Percentiles rank a stretch among this genome's conserved stretches.
phyloP scores from a whole-genome alignment of 2,888 invertebrate genomes.

The Mythimna pallens region DNA sequence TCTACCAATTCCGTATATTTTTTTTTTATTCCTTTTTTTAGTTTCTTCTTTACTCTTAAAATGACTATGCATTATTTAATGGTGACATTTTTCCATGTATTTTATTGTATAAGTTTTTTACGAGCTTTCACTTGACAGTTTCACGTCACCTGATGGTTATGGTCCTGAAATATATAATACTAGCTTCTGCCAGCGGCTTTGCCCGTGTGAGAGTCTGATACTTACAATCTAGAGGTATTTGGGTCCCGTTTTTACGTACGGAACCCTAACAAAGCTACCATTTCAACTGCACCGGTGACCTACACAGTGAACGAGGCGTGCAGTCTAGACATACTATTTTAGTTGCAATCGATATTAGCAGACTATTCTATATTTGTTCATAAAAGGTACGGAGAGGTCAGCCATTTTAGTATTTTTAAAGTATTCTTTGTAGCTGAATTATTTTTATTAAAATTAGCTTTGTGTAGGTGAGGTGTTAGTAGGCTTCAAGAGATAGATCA shows the following conservation, averaged over 20 bases:
- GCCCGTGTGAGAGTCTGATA: no score
- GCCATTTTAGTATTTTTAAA: neutral
- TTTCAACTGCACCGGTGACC: constrained; percentile 35
- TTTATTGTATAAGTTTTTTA: constrained; percentile 5
- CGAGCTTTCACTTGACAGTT: constrained; percentile 5
- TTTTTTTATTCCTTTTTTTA: constrained; percentile 8
- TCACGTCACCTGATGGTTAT: neutral
- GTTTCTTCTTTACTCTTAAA: constrained; percentile 8
- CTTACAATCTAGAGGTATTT: no score
- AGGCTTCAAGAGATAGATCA: neutral
- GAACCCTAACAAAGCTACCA: neutral
- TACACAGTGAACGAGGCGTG: constrained; percentile 24
- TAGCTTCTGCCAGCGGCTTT: no score
- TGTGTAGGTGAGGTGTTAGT: neutral
- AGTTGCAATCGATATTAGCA: constrained; percentile 44
- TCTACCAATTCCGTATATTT: constrained; percentile 47
- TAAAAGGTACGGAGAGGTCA: neutral
- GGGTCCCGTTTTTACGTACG: no score
- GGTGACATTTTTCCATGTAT: constrained; percentile 29
- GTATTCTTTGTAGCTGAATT: neutral
- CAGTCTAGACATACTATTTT: constrained; percentile 54
- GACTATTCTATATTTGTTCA: constrained; percentile 8
- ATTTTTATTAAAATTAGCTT: neutral
- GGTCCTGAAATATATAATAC: neutral
- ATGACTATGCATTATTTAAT: constrained; percentile 44